Base-by-base conservation (phyloP, 2,888 invertebrate species). In the Autographa gamma region DNA sequence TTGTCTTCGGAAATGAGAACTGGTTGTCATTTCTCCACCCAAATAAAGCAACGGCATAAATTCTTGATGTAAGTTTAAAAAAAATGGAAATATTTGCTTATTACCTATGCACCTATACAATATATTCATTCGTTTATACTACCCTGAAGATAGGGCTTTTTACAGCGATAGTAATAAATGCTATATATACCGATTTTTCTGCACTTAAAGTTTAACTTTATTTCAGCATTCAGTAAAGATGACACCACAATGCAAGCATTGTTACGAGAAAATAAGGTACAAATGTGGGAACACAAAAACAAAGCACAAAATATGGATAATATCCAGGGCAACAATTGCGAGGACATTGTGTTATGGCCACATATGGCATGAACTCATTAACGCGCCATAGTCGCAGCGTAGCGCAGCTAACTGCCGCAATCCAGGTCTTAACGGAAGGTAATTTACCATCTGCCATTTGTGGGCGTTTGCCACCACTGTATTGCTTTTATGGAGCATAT, bases 391-490 rank as follows among this genome's bases (percentile, higher is more conserved):
- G 82, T 85, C 81, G 85, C 86, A 83, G 85, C 81, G 83, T 77
- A 84, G 77, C 86, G 82, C 81, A 88, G 84, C 89, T 89, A 88
- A 89, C 88, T 88, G 88, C 87, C 86, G 86, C 90, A 90, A 92
- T 92, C 91, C 92, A 91, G 92, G 93, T 93, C 91, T 91, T 91
- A 92, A 88, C 91, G 86, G 87, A 91, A 90, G 91, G 91, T 89
- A 92, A 93, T 93, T 93, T 89, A 90, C 85, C 90, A 89, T 88
- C 86, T 88, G 88, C 84, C 87, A 86, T 89, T 88, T 89, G 89
- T 85, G 88, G 88, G 79, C 78, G 79, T 77, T 72, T 79, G 79
- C 82, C 72, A 76, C 75, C 73, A 69, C 83, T 78, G 79, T 84
- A 84, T 79, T 77, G 79, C 77, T 79, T 81, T 84, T 82, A 81